Evolutionary conservation across 2,113 vertebrate genomes (phyloP).

Genomic region (Microtus richardsoni): DNA sequence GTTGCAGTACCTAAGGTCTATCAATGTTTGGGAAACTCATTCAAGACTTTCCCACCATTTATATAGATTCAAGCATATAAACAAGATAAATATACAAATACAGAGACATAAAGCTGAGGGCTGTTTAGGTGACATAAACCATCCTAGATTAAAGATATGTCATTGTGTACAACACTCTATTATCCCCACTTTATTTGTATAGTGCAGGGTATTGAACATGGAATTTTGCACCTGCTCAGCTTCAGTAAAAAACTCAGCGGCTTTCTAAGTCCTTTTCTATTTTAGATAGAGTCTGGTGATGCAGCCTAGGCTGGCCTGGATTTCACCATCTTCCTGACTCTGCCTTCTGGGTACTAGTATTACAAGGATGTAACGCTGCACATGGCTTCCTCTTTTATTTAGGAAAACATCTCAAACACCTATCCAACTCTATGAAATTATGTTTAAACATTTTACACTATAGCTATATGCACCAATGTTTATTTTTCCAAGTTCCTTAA

Average conservation of each 20-base stretch:
- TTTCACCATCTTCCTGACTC: background rate
- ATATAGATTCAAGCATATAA: background rate
- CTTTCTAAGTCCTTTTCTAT: background rate
- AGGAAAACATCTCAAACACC: slow-evolving; percentile 14
- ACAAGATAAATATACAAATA: background rate
- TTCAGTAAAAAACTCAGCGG: background rate
- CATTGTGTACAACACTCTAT: background rate
- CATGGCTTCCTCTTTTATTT: background rate
- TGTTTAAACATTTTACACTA: background rate
- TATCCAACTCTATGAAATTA: slow-evolving; percentile 12
- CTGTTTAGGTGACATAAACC: background rate
- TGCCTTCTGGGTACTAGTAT: background rate
- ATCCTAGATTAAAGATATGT: background rate
- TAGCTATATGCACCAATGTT: background rate
- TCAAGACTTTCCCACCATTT: background rate
- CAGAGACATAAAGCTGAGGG: background rate
- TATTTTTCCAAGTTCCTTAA: background rate
- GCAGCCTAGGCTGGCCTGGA: background rate
- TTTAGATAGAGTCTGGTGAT: background rate
- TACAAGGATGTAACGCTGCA: background rate
- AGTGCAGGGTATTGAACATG: rapidly evolving
- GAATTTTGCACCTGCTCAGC: background rate
- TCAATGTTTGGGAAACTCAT: background rate
- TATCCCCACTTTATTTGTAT: background rate
- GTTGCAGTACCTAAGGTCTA: background rate